Evolutionary conservation across 2,113 vertebrate genomes (phyloP).

Genomic region (Cyphomyrus plagiostoma): DNA sequence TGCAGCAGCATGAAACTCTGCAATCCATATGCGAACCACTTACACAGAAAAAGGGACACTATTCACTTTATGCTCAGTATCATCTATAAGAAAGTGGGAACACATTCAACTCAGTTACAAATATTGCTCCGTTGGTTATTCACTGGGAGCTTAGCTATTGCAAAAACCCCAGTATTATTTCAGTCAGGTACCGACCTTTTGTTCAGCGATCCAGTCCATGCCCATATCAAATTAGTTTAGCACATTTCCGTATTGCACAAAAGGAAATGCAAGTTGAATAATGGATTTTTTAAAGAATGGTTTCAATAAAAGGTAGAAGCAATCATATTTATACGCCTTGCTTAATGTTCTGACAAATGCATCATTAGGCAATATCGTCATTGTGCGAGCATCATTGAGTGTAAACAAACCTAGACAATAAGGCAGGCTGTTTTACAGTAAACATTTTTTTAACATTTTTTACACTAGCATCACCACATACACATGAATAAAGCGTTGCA

Average conservation of each 20-base stretch:
- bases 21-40: background rate
- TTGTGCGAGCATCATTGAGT: background rate
- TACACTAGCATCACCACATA: background rate
- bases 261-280: background rate
- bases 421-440: background rate
- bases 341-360: background rate
- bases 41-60: background rate
- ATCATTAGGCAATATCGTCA: background rate
- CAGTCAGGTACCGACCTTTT: background rate
- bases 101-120: background rate
- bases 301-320: background rate
- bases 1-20: slow-evolving; percentile 2
- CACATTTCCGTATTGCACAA: background rate
- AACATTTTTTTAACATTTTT: background rate
- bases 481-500: background rate
- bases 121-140: background rate
- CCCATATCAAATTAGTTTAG: background rate
- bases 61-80: slow-evolving; percentile 1
- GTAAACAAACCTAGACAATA: background rate
- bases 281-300: background rate
- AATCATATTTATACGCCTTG: background rate
- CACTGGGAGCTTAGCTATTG: background rate
- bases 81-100: background rate
- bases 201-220: background rate
- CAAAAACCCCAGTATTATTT: background rate